These are phyloP conservation scores for Lampris megalopsis DNA, from an alignment of 2,113 vertebrate species.

Conservation along the genomic window DNA sequence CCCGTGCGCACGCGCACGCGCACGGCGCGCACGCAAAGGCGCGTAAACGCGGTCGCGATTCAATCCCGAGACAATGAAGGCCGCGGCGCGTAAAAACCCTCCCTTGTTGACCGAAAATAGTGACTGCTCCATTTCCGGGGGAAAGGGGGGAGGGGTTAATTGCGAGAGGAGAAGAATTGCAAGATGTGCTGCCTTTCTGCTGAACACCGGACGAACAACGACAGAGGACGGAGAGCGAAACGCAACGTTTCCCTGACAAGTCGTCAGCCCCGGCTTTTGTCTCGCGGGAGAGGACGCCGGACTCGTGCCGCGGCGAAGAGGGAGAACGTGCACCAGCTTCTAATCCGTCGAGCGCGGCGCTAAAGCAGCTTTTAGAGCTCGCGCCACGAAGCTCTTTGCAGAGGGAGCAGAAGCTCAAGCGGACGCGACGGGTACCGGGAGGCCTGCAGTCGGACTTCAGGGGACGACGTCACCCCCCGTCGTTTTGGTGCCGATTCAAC, in stretches of 20 bases:
- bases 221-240: not conserved
- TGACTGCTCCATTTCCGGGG: slow-evolving; percentile 39
- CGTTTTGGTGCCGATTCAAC: no score
- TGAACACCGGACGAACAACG: slow-evolving; percentile 1
- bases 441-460: no score
- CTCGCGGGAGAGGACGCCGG: no score
- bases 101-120: slow-evolving; percentile 53
- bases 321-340: no score
- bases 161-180: slow-evolving; percentile 32
- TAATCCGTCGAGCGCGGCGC: no score
- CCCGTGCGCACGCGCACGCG: slow-evolving; percentile 29
- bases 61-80: slow-evolving; percentile 52
- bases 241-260: slow-evolving; percentile 34
- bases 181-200: slow-evolving; percentile 50
- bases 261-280: not conserved
- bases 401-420: no score
- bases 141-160: no score
- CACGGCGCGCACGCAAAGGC: slow-evolving; percentile 23
- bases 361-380: no score
- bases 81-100: slow-evolving; percentile 50
- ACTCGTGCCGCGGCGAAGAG: no score
- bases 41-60: slow-evolving; percentile 39
- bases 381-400: no score
- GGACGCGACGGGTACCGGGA: no score
- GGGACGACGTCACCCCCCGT: no score